Evolutionary conservation across 2,888 invertebrate genomes (phyloP).

Genomic region (Axea sp.): DNA sequence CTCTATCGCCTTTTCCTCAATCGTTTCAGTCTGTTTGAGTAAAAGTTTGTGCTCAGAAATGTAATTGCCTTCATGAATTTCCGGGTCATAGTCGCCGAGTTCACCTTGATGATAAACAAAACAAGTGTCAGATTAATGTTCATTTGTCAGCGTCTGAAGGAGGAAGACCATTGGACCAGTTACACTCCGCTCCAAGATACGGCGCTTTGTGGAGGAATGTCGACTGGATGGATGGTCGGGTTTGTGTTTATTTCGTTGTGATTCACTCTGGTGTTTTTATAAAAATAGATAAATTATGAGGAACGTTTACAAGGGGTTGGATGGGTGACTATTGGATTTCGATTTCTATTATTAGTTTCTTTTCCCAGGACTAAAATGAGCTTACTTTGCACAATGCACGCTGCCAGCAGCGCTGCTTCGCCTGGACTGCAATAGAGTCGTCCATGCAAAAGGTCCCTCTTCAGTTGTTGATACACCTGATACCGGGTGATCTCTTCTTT

Average conservation of each 20-base stretch:
- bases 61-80: conserved; percentile 93
- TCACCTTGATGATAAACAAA: conserved; percentile 89
- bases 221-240: no score
- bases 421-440: conserved; percentile 94
- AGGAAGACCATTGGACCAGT: no score
- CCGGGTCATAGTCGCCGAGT: conserved; percentile 95
- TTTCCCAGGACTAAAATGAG: no score
- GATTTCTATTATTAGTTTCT: no score
- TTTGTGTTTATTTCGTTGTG: no score
- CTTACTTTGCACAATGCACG: conserved; percentile 95
- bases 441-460: conserved; percentile 96
- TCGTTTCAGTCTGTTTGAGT: conserved; percentile 93
- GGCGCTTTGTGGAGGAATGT: no score
- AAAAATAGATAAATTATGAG: no score
- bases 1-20: conserved; percentile 96
- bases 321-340: no score
- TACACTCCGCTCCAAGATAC: no score
- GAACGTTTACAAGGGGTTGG: no score
- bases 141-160: no score
- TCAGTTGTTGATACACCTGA: conserved; percentile 95
- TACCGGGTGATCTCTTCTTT: conserved; percentile 97
- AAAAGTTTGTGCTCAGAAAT: conserved; percentile 94
- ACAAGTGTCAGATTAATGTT: not conserved
- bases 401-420: conserved; percentile 93
- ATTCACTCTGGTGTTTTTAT: no score